Conservation (phyloP, 1,140 invertebrate genomes). For the Drosophila albomicans region DNA sequence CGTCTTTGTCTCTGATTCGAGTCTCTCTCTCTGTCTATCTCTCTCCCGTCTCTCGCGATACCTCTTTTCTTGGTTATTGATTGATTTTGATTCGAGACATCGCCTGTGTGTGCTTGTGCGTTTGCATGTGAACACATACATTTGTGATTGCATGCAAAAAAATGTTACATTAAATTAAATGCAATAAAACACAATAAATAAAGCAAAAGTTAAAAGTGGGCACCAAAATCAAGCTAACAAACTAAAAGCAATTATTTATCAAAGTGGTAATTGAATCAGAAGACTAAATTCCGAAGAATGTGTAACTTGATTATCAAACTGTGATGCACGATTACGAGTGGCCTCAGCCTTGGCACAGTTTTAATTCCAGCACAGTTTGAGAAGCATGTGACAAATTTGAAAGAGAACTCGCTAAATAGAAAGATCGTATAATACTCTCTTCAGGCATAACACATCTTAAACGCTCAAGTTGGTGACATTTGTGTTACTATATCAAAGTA, state of each 20-base stretch:
- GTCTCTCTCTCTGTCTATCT: slow-evolving; percentile 17
- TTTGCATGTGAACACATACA: not conserved
- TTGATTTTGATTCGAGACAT: slow-evolving; percentile 50
- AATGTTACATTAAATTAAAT: slow-evolving; percentile 27
- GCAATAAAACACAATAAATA: slow-evolving; percentile 46
- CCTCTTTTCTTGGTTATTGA: slow-evolving; percentile 43
- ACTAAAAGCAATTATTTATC: slow-evolving; percentile 38
- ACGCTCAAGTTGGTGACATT: too few species aligned
- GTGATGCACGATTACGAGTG: slow-evolving; percentile 2
- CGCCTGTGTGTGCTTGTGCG: slow-evolving; percentile 25
- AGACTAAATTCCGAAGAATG: slow-evolving; percentile 43
- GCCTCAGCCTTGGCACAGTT: slow-evolving; percentile 58
- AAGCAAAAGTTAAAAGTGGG: slow-evolving; percentile 42
- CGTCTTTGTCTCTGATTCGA: slow-evolving; percentile 1
- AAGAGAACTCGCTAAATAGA: too few species aligned
- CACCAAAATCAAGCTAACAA: slow-evolving; percentile 17
- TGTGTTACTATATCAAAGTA: too few species aligned
- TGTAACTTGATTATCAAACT: slow-evolving; percentile 48
- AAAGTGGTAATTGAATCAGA: slow-evolving; percentile 41
- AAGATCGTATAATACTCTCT: too few species aligned
- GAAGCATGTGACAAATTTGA: not conserved
- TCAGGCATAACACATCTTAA: too few species aligned
- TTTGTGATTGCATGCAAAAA: slow-evolving; percentile 23
- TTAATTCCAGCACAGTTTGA: slow-evolving; percentile 25
- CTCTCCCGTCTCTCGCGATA: slow-evolving; percentile 13